Percentiles rank a stretch among this genome's conserved stretches.
Conservation (phyloP, 2,888 invertebrate species). For the Lithophane semibrunnea region DNA sequence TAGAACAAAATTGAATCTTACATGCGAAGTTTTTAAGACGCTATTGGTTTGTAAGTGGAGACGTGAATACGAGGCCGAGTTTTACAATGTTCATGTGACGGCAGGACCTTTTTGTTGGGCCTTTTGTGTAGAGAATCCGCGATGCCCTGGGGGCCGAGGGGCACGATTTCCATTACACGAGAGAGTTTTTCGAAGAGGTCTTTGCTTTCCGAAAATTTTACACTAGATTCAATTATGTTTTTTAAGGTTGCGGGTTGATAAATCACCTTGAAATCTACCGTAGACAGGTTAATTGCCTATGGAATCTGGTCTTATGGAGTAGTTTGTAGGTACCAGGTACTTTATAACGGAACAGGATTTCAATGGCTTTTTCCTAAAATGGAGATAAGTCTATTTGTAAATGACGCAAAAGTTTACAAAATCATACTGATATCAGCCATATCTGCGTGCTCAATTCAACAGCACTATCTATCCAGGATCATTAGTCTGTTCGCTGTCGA, state of each 20-base stretch:
- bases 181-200: slow-evolving; percentile 84
- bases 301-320: neutral
- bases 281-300: slow-evolving; percentile 34
- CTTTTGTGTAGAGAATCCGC: slow-evolving; percentile 88
- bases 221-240: slow-evolving; percentile 75
- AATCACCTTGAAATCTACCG: slow-evolving; percentile 32
- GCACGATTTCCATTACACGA: slow-evolving; percentile 89
- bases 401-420: neutral
- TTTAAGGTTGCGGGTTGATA: slow-evolving; percentile 47
- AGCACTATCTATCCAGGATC: slow-evolving; percentile 17
- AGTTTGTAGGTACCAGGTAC: neutral
- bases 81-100: slow-evolving; percentile 90
- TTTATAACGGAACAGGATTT: slow-evolving; percentile 8
- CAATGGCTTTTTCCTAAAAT: neutral
- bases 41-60: slow-evolving; percentile 74
- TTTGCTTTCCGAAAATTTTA: slow-evolving; percentile 81
- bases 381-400: neutral
- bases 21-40: slow-evolving; percentile 70
- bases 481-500: slow-evolving; percentile 30
- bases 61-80: slow-evolving; percentile 85
- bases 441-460: neutral
- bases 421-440: neutral
- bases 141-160: slow-evolving; percentile 86
- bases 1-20: slow-evolving; percentile 77
- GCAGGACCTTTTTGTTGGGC: slow-evolving; percentile 89